Evolutionary conservation across 1,140 invertebrate genomes (phyloP), one percentile per base, ranked within the genome.

Genomic region (Oedothorax gibbosus): DNA sequence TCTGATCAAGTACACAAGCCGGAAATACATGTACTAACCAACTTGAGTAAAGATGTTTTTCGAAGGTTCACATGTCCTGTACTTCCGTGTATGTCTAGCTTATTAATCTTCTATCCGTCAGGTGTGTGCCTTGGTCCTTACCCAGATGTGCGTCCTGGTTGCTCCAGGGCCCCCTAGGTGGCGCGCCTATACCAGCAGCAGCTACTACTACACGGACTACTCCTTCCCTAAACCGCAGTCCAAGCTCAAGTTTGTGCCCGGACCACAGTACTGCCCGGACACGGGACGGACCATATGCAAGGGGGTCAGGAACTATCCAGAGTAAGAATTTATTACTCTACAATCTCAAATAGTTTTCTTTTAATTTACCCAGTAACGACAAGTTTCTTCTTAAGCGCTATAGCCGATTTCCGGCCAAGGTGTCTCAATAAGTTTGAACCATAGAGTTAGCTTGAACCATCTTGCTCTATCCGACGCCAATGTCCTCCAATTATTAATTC

Each of bases 281-380:
- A 88, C 88, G 6, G 88, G 88, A 7, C 35, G 87, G 11, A 88
- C 88, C 2, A 76, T 88, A 15, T 88, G 88, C 72, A 85, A 84
- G 8, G 80, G 86, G n/a, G 87, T 87, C 18, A 35, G 76, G 20
- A 77, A 84, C 21, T 87, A 87, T 68, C 86, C 86, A n/a, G 79
- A 86, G 86, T 87, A 79, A 87, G 86, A 69, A 60, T 20, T 5
- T 35, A 5, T 35, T 35, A 35, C 35, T 35, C 35, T 35, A 35
- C 35, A 2, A 35, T 35, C 35, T 35, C 35, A 35, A 35, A 35
- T 35, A 1, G 35, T 35, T 35, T 35, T 5, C 35, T 35, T 35
- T 35, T 35, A 35, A 35, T 35, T 35, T 5, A 35, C 35, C 35
- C 35, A 35, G 35, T 35, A 5, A 35, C n/a, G n/a, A n/a, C n/a